Conservation (phyloP, 1,140 invertebrate species). For the Penaeus indicus region DNA sequence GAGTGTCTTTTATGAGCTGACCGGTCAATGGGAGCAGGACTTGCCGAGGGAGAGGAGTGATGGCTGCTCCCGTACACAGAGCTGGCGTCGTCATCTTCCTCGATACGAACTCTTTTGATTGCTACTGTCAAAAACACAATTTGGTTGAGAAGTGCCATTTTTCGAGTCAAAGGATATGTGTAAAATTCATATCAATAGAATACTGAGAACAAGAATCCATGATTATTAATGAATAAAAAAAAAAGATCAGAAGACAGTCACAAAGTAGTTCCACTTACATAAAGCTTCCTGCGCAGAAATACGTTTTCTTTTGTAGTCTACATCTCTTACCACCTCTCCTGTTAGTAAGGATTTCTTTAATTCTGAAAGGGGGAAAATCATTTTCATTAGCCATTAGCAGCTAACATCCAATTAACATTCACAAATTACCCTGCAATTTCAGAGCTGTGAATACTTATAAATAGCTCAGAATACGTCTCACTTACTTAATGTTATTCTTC, state of each 20-base stretch:
- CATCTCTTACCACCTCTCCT: conserved; percentile 49
- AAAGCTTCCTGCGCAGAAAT: conserved; percentile 35
- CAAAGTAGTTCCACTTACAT: conserved; percentile 40
- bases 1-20: conserved; percentile 57
- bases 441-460: not conserved
- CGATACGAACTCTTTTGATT: conserved; percentile 41
- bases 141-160: not conserved
- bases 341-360: conserved; percentile 53
- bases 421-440: not conserved
- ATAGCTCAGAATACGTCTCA: not conserved
- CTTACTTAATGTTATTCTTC: conserved; percentile 66
- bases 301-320: conserved; percentile 53
- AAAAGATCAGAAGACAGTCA: no score
- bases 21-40: conserved; percentile 56
- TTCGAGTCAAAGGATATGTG: not conserved
- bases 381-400: not conserved
- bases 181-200: not conserved
- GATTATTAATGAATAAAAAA: no score
- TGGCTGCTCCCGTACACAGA: conserved; percentile 53
- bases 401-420: not conserved
- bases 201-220: no score
- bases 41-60: conserved; percentile 57
- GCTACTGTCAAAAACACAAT: conserved; percentile 42
- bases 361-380: conserved; percentile 33
- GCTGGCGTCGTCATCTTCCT: conserved; percentile 53